Evolutionary conservation across 2,888 invertebrate species (phyloP), one percentile per base, ranked within the genome.

Genomic region (Thelaira solivaga): DNA sequence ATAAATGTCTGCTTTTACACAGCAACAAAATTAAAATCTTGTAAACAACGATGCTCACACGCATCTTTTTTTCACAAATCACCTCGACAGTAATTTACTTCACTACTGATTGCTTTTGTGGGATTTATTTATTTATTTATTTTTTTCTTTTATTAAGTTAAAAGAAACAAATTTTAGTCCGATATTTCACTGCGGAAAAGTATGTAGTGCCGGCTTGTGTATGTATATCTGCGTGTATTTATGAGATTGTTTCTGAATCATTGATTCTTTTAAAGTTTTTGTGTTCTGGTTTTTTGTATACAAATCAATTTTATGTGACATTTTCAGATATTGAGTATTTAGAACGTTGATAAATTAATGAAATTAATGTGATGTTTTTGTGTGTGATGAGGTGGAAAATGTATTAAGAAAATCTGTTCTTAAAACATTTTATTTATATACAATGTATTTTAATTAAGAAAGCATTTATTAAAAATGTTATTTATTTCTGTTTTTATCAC

Each of bases 261-360:
- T 47, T 61, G 49, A 5, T 41, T 59, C 6, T 41, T 26, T 16
- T 39, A n/a, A n/a, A n/a, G n/a, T n/a, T n/a, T n/a, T n/a, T n/a
- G n/a, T 59, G 18, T 59, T 26, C 29, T 43, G 43, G 7, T 64
- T 64, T 47, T 59, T 61, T n/a, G n/a, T n/a, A 20, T 69, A 67
- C 62, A 69, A 78, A 78, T 78, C 68, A 73, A 73, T 78, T 78
- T 73, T 65, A 78, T 78, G 77, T 69, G 77, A 78, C 77, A 77
- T 55, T 76, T 76, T 71, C 45, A 72, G 76, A 76, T 76, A 71
- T 61, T 59, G 65, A 53, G 71, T 71, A 76, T 76, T 76, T 71
- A 71, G 65, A 51, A 36, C 29, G 47, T 43, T 72, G 76, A 69
- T 76, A 76, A 75, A 76, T 76, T 69, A 76, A 76, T 51, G 49